Percentiles rank a stretch among this genome's conserved stretches.
Conservation (phyloP, 1,140 invertebrate genomes). For the Lordiphosa mommai region DNA sequence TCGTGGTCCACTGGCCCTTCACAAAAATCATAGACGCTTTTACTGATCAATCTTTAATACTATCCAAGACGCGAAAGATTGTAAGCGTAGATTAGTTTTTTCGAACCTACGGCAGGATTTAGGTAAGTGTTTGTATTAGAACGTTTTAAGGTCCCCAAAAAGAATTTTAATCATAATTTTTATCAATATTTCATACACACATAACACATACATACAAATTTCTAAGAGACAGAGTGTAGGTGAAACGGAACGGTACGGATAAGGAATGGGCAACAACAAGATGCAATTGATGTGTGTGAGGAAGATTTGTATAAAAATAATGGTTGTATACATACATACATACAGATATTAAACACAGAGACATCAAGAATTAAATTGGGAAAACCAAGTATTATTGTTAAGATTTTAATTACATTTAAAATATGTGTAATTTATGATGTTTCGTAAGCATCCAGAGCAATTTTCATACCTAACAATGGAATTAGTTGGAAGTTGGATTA, state of each 20-base stretch:
- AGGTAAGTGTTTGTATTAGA: no score
- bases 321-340: not conserved
- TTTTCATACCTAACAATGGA: constrained; percentile 50
- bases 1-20: no score
- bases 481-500: constrained; percentile 33
- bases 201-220: not conserved
- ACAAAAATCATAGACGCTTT: no score
- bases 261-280: constrained; percentile 10
- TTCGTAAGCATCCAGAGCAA: constrained; percentile 42
- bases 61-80: no score
- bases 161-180: no score
- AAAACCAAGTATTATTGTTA: constrained; percentile 31
- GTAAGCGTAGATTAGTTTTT: no score
- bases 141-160: no score
- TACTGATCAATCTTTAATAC: no score
- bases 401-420: constrained; percentile 42
- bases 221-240: not conserved
- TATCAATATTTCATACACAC: not conserved
- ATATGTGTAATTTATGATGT: constrained; percentile 31
- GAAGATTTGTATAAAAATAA: constrained; percentile 15
- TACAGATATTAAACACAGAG: constrained; percentile 34
- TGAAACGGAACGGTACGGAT: not conserved
- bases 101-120: no score
- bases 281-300: constrained; percentile 23
- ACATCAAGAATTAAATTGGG: constrained; percentile 22